Evolutionary conservation across 2,888 invertebrate species (phyloP).

Genomic region (Sussaba pulchella): DNA sequence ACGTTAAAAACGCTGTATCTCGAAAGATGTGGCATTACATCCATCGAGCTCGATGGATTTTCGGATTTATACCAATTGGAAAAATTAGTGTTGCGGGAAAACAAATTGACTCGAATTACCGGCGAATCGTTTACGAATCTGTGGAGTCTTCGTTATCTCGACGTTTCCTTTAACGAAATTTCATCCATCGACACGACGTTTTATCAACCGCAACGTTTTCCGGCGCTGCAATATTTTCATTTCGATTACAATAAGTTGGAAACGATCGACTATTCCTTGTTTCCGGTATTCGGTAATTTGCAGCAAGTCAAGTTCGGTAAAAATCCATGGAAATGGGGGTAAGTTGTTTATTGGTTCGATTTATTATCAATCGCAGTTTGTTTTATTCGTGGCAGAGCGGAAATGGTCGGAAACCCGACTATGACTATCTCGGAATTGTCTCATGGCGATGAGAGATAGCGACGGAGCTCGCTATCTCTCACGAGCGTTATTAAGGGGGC

Average conservation of each 20-base stretch:
- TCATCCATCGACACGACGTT: slow-evolving; percentile 71
- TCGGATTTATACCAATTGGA: slow-evolving; percentile 71
- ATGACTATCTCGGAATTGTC: too few species aligned
- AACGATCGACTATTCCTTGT: slow-evolving; percentile 72
- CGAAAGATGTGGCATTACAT: slow-evolving; percentile 72
- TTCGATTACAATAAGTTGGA: slow-evolving; percentile 77
- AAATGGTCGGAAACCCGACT: too few species aligned
- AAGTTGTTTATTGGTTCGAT: slow-evolving; percentile 67
- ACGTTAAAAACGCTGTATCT: slow-evolving; percentile 72
- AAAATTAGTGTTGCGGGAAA: slow-evolving; percentile 76
- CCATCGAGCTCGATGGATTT: slow-evolving; percentile 74
- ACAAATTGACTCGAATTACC: slow-evolving; percentile 72
- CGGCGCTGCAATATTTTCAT: slow-evolving; percentile 74
- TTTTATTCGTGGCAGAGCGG: neutral
- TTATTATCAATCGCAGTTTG: neutral
- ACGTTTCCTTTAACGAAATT: slow-evolving; percentile 78
- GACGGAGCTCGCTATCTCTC: too few species aligned
- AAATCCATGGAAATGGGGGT: slow-evolving; percentile 79
- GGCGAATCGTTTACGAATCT: slow-evolving; percentile 73
- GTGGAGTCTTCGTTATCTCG: slow-evolving; percentile 73
- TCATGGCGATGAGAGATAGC: too few species aligned
- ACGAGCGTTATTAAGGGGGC: too few species aligned
- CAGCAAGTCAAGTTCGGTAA: slow-evolving; percentile 76
- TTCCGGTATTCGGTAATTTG: slow-evolving; percentile 71
- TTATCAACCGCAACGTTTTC: slow-evolving; percentile 67